Evolutionary conservation across 2,113 vertebrate genomes (phyloP), one percentile per base, ranked within the genome.

Genomic region (Okapia johnstoni): DNA sequence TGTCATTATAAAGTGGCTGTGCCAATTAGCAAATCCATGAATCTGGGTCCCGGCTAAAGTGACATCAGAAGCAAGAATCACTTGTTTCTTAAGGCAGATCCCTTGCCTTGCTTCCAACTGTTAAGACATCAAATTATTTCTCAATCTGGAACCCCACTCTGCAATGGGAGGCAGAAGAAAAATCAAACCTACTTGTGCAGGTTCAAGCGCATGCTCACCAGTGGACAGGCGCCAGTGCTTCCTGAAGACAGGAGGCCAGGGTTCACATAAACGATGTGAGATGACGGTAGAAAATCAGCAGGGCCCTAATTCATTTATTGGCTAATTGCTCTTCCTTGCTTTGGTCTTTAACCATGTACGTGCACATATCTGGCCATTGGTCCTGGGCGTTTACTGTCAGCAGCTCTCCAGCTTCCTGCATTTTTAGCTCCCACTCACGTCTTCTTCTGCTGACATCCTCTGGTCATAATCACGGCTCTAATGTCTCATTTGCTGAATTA

Each of bases 401-500:
- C 97, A 90, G 95, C 97, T 97, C 97, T 97, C 97, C 98, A 93
- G 97, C 98, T 96, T 97, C 96, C 98, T 98, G 95, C 97, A 94
- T 98, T 97, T 97, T 96, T 96, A 98, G 97, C 98, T 96, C 96
- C 97, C 97, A 96, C 97, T 92, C 98, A 90, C 94, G 97, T 96
- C 97, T 96, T 93, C 97, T 94, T 94, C 97, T 92, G 97, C 97
- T 95, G 96, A 96, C 98, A 97, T 94, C 95, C 97, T 97, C 96
- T 97, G 98, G 95, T 96, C 97, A 98, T 98, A 40, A 96, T 98
- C 98, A 97, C 97, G 54, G 97, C 98, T 98, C 98, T 98, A 98
- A 98, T 98, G 98, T 98, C 97, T 98, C 90, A 97, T 98, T 98
- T 98, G 98, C 98, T 97, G 98, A 98, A 98, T 98, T 98, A 97